Evolutionary conservation across 2,113 vertebrate species (phyloP).

Genomic region (Toxotes jaculatrix): DNA sequence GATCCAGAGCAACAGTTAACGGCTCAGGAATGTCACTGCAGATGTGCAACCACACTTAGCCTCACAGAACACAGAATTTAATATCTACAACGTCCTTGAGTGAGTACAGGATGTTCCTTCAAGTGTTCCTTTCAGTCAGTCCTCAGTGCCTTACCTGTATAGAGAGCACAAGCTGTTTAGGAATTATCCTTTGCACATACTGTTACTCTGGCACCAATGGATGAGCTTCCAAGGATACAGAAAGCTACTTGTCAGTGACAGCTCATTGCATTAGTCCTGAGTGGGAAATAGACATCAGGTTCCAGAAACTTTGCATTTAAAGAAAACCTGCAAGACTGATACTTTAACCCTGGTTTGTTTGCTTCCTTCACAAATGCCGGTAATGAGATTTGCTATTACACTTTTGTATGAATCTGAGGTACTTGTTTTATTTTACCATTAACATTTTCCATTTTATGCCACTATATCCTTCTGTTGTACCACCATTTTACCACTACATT

Average conservation of each 20-base stretch:
- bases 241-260: conserved; percentile 36
- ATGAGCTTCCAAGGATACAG: conserved; percentile 24
- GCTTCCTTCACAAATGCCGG: not conserved
- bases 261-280: conserved; percentile 24
- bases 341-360: not conserved
- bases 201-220: conserved; percentile 14
- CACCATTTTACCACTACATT: not conserved
- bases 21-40: not conserved
- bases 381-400: not conserved
- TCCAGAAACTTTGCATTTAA: not conserved
- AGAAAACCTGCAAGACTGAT: not conserved
- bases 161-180: conserved; percentile 32
- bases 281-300: not conserved
- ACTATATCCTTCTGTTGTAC: not conserved
- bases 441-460: not conserved
- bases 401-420: no score
- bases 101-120: conserved; percentile 50
- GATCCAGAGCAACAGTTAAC: not conserved
- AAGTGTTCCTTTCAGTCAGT: conserved; percentile 33
- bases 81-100: conserved; percentile 34
- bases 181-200: conserved; percentile 25
- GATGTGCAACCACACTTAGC: not conserved
- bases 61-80: not conserved
- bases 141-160: not conserved
- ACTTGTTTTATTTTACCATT: no score